A percentile compares a stretch with the other conserved stretches of the same genome.
Evolutionary conservation across 2,888 invertebrate species (phyloP).

Genomic region (Tolmerus cingulatus): DNA sequence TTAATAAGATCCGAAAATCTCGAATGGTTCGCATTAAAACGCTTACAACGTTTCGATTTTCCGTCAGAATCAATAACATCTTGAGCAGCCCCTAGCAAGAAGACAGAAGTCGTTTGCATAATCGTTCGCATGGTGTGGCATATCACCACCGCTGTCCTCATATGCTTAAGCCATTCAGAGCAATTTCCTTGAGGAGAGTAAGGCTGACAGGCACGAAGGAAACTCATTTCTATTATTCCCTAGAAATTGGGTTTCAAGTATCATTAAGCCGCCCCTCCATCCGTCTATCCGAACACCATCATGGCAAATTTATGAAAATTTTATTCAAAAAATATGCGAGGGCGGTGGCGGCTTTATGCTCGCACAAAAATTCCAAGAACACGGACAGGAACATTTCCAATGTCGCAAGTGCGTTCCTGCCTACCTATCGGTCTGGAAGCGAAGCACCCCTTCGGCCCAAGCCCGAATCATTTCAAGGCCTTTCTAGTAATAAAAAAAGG

Average conservation of each 20-base stretch:
- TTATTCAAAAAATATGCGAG: not conserved
- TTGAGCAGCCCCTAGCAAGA: not conserved
- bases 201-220: not conserved
- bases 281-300: not conserved
- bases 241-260: conserved; percentile 11
- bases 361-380: not conserved
- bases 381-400: not conserved
- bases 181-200: not conserved
- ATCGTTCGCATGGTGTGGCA: not conserved
- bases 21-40: not conserved
- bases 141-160: not conserved
- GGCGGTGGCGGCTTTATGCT: not conserved
- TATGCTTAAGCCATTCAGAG: conserved; percentile 5
- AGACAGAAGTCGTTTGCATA: conserved; percentile 9
- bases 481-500: not conserved
- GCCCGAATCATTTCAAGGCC: not conserved
- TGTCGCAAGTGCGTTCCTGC: not conserved
- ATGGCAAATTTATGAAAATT: conserved; percentile 9
- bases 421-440: not conserved
- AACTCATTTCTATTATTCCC: conserved; percentile 16
- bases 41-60: not conserved
- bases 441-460: not conserved
- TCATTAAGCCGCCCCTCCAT: conserved; percentile 1
- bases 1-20: not conserved
- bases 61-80: not conserved